Percentiles rank a stretch among this genome's conserved stretches.
Evolutionary conservation across 2,113 vertebrate species (phyloP).

Genomic region (Gymnobelideus leadbeateri): DNA sequence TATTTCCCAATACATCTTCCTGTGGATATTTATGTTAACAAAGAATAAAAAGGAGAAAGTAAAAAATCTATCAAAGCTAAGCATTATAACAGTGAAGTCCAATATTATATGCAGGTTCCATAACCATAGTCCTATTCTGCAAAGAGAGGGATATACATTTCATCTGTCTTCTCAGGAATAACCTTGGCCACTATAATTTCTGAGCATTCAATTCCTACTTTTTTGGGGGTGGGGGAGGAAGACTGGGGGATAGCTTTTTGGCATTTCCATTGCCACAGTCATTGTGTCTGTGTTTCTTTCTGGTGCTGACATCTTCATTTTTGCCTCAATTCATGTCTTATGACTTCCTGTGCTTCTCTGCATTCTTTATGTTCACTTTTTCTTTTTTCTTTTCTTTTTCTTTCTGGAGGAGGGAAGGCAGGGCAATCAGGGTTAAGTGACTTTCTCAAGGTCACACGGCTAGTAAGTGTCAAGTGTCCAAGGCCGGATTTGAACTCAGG

Average conservation of each 20-base stretch:
- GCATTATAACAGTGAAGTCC: background rate
- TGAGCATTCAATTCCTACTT: background rate
- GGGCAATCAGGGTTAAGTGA: no score
- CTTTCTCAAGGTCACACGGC: no score
- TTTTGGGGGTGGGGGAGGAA: background rate
- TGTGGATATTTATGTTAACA: background rate
- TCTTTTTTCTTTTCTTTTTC: background rate
- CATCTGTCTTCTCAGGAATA: background rate
- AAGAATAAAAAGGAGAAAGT: background rate
- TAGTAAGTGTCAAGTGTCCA: no score
- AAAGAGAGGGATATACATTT: background rate
- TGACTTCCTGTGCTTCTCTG: background rate
- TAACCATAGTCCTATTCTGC: background rate
- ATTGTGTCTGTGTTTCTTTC: background rate
- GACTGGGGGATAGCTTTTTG: background rate
- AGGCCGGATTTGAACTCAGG: no score
- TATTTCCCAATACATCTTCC: background rate
- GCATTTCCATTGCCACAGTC: background rate
- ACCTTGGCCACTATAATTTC: background rate
- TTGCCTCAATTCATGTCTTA: background rate
- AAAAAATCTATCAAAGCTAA: background rate
- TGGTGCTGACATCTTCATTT: background rate
- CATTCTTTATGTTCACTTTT: background rate
- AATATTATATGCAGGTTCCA: background rate
- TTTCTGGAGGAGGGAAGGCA: no score